Base-by-base conservation (phyloP, 2,113 vertebrate genomes). In the Eonycteris spelaea region DNA sequence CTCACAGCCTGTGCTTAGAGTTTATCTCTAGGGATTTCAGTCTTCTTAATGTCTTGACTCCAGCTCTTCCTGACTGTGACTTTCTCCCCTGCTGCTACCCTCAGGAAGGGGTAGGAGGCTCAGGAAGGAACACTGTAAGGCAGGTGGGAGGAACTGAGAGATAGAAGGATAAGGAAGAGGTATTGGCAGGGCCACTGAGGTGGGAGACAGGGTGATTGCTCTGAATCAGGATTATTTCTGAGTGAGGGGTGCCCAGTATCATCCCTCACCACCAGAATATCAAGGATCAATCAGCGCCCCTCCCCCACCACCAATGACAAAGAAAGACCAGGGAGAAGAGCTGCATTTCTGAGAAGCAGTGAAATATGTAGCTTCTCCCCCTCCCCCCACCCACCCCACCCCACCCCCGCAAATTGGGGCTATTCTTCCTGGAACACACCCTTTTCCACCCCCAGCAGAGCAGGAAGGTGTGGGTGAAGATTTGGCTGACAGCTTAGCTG, bases 391-490 rank as follows among this genome's bases (percentile, higher is more conserved):
- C 43, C 43, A 43, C 43, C 43, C 43, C 43, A 43, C 1, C 12
- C 14, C 2, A 6, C 5, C 51, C 51, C 51, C 15, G 2, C 51
- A 51, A 51, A 51, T 51, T 51, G 51, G 51, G 51, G 51, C 51
- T 51, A 16, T 4, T 7, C 59, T 89, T 95, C 92, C 89, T 90
- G 79, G 79, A 82, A 78, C 9, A 0, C 53, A 59, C 24, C 90
- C 48, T 68, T 55, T 33, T 57, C 48, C 80, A 21, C 74, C 55
- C 71, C 67, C 88, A 70, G 78, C 86, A 61, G 82, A 86, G 68
- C 93, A 91, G 97, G 82, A 96, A 96, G 77, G 59, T 2, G 67
- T 97, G 85, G 91, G 91, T 78, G 93, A 84, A 38, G 86, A 26
- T 48, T 87, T 4, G 57, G n/a, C 84, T 73, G 26, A 13, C 38